phyloP scores from a whole-genome alignment of 35 echinoderm and acorn worm genomes.

The Ptychodera flava region DNA sequence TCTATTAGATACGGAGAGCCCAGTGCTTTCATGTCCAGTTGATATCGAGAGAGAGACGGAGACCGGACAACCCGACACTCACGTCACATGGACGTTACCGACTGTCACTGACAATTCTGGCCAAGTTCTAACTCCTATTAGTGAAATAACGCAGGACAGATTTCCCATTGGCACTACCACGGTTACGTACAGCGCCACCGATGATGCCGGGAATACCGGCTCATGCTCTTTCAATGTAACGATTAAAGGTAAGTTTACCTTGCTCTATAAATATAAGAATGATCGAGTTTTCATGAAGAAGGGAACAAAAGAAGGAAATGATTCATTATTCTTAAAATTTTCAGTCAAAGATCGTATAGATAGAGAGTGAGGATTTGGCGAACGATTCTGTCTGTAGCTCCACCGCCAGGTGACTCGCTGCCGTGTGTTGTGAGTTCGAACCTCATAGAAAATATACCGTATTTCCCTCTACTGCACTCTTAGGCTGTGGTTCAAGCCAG shows the following conservation, averaged over 20 bases:
- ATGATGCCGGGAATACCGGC: background rate
- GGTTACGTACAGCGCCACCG: background rate
- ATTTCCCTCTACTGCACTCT: no score
- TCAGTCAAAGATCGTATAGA: no score
- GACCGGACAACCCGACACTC: slow-evolving; percentile 7
- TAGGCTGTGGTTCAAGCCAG: no score
- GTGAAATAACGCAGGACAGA: background rate
- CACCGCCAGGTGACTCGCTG: no score
- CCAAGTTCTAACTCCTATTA: background rate
- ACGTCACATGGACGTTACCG: slow-evolving; percentile 51
- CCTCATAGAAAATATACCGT: no score
- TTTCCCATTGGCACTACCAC: background rate
- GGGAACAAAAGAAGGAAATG: no score
- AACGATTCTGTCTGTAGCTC: no score
- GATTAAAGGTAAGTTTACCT: slow-evolving; percentile 5
- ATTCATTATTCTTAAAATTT: no score
- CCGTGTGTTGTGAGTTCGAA: no score
- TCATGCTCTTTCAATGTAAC: background rate
- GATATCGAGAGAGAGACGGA: slow-evolving; percentile 8
- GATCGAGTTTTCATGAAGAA: no score
- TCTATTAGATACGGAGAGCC: slow-evolving; percentile 31
- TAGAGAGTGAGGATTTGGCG: no score
- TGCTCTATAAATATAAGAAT: no score
- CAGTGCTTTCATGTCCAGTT: slow-evolving; percentile 51
- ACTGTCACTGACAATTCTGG: slow-evolving; percentile 69